Conservation (phyloP, 2,113 vertebrate genomes). For the Todiramphus chloris region DNA sequence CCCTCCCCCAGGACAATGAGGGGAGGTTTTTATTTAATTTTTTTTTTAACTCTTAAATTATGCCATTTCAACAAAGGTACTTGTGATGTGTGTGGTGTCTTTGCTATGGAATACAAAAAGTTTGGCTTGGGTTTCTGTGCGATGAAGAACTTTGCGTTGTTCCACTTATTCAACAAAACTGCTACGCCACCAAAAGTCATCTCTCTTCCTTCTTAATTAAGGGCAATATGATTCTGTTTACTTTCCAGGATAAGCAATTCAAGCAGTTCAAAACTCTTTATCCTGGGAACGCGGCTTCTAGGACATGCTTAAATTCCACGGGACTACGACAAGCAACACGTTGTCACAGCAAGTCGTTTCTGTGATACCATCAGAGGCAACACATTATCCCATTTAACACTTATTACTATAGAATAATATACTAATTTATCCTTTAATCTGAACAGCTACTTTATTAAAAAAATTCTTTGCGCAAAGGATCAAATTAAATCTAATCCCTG, state of each 20-base stretch:
- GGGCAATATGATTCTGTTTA: not conserved
- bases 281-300: not conserved
- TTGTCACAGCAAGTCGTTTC: not conserved
- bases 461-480: constrained; percentile 23
- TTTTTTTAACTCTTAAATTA: constrained; percentile 1
- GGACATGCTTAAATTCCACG: not conserved
- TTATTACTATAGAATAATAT: constrained; percentile 15
- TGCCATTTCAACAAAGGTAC: constrained; percentile 46
- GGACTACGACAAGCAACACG: not conserved
- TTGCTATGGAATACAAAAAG: not conserved
- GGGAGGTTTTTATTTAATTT: not conserved
- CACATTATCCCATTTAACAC: constrained; percentile 8
- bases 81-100: not conserved
- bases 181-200: not conserved
- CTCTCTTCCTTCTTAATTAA: not conserved
- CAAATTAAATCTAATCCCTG: constrained; percentile 36
- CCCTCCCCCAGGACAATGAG: not conserved
- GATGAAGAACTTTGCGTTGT: not conserved
- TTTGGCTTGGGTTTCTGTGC: rapidly evolving
- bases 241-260: not conserved
- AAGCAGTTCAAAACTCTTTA: not conserved
- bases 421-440: constrained; percentile 35
- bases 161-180: not conserved
- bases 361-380: constrained; percentile 26
- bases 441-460: constrained; percentile 47